Evolutionary conservation across 2,888 invertebrate species (phyloP), one percentile per base, ranked within the genome.

Genomic region (Halictus ligatus): DNA sequence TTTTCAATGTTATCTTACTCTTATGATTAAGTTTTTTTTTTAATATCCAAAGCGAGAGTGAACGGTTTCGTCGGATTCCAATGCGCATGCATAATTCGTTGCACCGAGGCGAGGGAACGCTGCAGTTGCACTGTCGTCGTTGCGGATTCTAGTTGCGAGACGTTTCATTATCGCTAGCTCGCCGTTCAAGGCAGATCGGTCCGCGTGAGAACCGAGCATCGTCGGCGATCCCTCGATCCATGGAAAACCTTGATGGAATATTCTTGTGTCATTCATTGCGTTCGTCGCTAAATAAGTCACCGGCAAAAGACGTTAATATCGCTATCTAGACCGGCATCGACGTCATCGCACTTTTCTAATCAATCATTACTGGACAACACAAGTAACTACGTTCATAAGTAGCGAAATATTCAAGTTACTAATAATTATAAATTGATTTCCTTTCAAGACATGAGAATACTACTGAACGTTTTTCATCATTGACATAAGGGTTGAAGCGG

Each of bases 131-230:
- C 25, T 15, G 60, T 5, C 35, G 25, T 6, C n/a, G 54, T 21
- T 48, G 69, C 40, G 40, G 72, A 46, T 77, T 78, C 71, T 76
- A 72, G 35, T 69, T 35, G 74, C 69, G 75, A 78, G 86, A 82
- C 82, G 77, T 84, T 89, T 91, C 89, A 86, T 89, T 90, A 86
- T 46, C 79, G 60, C 46, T 29, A 74, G 67, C 35, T 35, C 48
- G 43, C 35, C 29, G 78, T 89, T 90, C 90, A 90, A 90, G 91
- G 90, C 85, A 79, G 77, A 88, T 91, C 81, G 80, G 88, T 82
- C 35, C 88, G 58, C 90, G 90, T 90, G 90, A 88, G 90, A 90
- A 90, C 85, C 75, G 60, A 58, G 35, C 40, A 75, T 76, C 76
- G 75, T 35, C 74, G 75, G 50, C 89, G 84, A 90, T 89, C 89